Conservation (phyloP, 2,113 vertebrate genomes). For the Leptodactylus fuscus region DNA sequence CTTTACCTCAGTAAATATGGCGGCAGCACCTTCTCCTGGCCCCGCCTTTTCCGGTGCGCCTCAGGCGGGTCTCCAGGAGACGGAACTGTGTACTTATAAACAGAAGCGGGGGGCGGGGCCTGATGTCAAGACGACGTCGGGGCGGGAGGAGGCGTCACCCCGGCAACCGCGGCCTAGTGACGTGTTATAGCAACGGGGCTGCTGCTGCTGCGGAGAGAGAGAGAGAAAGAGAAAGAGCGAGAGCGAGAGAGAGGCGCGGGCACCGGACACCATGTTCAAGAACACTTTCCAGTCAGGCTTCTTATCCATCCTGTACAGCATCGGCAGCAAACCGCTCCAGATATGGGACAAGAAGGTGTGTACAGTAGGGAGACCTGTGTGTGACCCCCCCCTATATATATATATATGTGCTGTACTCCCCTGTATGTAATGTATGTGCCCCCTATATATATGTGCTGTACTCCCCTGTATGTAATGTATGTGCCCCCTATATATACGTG, state of each 20-base stretch:
- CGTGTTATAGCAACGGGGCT: constrained; percentile 32
- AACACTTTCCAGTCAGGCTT: constrained; percentile 64
- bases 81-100: constrained; percentile 35
- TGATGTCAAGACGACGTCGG: neutral
- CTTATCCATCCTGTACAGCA: constrained; percentile 63
- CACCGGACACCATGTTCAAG: constrained; percentile 57
- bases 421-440: no score
- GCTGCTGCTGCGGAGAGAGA: no score
- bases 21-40: neutral
- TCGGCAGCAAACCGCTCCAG: constrained; percentile 64
- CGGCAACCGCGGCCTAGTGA: constrained; percentile 48
- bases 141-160: constrained; percentile 39
- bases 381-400: no score
- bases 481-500: no score
- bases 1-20: neutral
- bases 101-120: constrained; percentile 20
- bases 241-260: neutral
- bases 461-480: no score
- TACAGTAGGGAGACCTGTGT: no score
- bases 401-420: no score
- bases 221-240: no score
- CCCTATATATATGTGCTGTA: no score
- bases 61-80: constrained; percentile 1
- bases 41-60: neutral
- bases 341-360: constrained; percentile 64